phyloP scores from a whole-genome alignment of 2,797 vertebrate genomes.

The Poecilia gillii region DNA sequence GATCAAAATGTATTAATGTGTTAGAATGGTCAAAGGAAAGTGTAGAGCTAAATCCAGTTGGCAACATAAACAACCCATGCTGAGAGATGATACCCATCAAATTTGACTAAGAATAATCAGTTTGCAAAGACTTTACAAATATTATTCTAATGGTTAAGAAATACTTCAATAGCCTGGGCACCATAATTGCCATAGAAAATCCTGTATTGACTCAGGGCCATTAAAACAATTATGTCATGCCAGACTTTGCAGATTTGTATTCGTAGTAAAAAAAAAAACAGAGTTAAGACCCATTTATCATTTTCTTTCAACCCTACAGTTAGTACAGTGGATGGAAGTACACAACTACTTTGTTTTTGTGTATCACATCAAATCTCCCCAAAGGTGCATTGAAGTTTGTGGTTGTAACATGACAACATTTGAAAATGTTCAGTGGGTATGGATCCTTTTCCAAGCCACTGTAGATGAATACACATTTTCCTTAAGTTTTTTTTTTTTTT shows the following conservation, averaged over 20 bases:
- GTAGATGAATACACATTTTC: background rate
- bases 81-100: background rate
- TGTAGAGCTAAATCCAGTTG: background rate
- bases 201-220: background rate
- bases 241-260: background rate
- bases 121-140: background rate
- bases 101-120: background rate
- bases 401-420: background rate
- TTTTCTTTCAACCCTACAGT: background rate
- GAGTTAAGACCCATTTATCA: background rate
- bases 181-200: background rate
- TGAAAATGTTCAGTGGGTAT: background rate
- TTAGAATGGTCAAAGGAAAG: background rate
- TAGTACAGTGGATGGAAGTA: background rate
- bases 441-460: background rate
- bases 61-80: background rate
- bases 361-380: background rate
- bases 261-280: too few relatives aligned
- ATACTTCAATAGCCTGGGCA: background rate
- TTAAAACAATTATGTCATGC: background rate
- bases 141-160: background rate
- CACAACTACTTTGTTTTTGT: background rate
- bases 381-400: background rate
- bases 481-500: slow-evolving; percentile 1
- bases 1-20: background rate